These are phyloP conservation scores for Chaenocephalus aceratus DNA, from an alignment of 2,113 vertebrate genomes.

Conservation along the genomic window DNA sequence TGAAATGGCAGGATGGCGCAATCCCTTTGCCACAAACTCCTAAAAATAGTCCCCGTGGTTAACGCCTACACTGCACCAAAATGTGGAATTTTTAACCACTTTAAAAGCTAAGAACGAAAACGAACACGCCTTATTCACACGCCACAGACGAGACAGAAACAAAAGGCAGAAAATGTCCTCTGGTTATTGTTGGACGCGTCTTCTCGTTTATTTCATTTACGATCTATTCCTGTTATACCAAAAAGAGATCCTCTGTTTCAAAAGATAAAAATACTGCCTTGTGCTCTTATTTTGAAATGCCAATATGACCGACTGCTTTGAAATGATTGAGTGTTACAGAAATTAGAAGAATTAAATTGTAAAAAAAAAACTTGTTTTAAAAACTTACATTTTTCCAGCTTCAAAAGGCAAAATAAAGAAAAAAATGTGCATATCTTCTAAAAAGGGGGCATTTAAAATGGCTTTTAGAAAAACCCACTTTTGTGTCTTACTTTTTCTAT, in stretches of 20 bases:
- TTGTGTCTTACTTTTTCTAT: too few species aligned
- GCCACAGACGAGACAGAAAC: background rate
- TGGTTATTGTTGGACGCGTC: too few species aligned
- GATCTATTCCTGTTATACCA: too few species aligned
- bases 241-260: too few species aligned
- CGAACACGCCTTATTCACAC: conserved; percentile 8
- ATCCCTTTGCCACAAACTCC: conserved; percentile 27
- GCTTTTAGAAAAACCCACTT: background rate
- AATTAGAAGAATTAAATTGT: too few species aligned
- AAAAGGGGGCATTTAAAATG: background rate
- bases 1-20: conserved; percentile 59
- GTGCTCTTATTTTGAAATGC: too few species aligned
- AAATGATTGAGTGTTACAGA: too few species aligned
- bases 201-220: too few species aligned
- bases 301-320: too few species aligned
- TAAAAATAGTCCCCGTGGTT: conserved; percentile 57
- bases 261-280: too few species aligned
- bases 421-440: background rate
- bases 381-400: background rate
- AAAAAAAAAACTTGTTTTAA: too few species aligned
- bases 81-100: conserved; percentile 49
- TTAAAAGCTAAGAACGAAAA: conserved; percentile 34
- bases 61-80: conserved; percentile 63
- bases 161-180: too few species aligned
- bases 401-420: background rate